These are phyloP conservation scores for Falco biarmicus DNA, from an alignment of 2,797 vertebrate species.

Conservation along the genomic window DNA sequence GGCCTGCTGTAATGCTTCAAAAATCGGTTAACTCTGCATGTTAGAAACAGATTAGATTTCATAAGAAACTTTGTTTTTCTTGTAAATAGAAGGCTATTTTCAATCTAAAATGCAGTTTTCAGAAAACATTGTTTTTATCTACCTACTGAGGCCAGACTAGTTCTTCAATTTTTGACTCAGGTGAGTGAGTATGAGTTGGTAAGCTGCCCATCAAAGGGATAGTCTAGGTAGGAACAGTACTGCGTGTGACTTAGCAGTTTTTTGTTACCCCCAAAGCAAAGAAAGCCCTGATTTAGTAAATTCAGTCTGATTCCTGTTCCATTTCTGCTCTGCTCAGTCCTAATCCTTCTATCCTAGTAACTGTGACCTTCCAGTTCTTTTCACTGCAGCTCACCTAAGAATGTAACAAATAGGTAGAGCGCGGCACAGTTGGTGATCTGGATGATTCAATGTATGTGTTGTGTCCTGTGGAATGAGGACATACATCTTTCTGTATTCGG, in stretches of 20 bases:
- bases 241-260: neutral
- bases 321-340: neutral
- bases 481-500: neutral
- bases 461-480: neutral
- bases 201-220: neutral
- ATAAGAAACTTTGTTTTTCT: neutral
- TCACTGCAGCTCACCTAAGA: neutral
- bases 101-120: neutral
- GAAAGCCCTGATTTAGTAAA: neutral
- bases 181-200: neutral
- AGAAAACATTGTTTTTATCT: neutral
- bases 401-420: neutral
- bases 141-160: neutral
- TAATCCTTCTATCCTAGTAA: neutral
- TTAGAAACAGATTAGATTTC: neutral
- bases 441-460: neutral
- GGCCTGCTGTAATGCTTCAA: neutral
- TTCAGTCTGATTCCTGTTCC: neutral
- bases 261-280: neutral
- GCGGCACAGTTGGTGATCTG: neutral
- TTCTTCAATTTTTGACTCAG: neutral
- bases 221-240: neutral
- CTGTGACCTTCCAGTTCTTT: slow-evolving; percentile 20
- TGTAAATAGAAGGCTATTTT: neutral
- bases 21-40: neutral